These are phyloP conservation scores for Orussus abietinus DNA, from an alignment of 1,140 invertebrate genomes.

Conservation along the genomic window DNA sequence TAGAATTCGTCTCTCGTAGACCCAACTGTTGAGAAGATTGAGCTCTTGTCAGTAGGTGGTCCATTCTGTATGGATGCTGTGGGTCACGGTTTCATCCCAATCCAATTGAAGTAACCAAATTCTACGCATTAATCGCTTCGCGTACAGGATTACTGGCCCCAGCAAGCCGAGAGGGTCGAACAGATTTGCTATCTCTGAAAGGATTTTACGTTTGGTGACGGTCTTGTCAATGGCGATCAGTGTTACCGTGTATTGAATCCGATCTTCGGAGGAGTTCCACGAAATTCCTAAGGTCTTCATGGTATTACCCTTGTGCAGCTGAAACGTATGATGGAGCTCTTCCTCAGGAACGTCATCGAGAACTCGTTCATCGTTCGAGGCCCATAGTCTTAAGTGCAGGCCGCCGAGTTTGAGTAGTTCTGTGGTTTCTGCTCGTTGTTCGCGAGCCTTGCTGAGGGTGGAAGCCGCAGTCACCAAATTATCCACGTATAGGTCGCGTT, in stretches of 20 bases:
- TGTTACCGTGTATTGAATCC: constrained; percentile 9
- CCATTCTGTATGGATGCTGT: constrained; percentile 20
- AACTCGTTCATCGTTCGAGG: constrained; percentile 26
- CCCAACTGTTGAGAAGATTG: constrained; percentile 3
- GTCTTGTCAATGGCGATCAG: constrained; percentile 17
- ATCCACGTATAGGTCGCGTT: constrained; percentile 46
- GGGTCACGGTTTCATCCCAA: constrained; percentile 31
- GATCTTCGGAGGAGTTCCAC: constrained; percentile 26
- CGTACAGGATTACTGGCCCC: constrained; percentile 27
- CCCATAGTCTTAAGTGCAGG: constrained; percentile 33
- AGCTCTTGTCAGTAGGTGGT: constrained; percentile 12
- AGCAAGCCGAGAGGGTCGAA: background rate
- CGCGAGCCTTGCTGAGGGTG: constrained; percentile 27
- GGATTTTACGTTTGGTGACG: constrained; percentile 17
- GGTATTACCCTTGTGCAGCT: constrained; percentile 12
- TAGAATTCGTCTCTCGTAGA: constrained; percentile 4
- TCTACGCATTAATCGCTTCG: constrained; percentile 33
- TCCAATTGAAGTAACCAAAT: constrained; percentile 21
- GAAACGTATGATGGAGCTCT: constrained; percentile 7
- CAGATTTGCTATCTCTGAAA: constrained; percentile 6
- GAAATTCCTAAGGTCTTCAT: constrained; percentile 31
- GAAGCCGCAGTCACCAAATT: constrained; percentile 40
- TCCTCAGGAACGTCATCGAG: constrained; percentile 20
- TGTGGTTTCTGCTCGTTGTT: constrained; percentile 23
- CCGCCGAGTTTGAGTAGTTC: constrained; percentile 22